Percentiles rank a stretch among this genome's conserved stretches.
These are phyloP conservation scores for Dynastes hyllus DNA, from an alignment of 2,888 invertebrate genomes.

Conservation along the genomic window DNA sequence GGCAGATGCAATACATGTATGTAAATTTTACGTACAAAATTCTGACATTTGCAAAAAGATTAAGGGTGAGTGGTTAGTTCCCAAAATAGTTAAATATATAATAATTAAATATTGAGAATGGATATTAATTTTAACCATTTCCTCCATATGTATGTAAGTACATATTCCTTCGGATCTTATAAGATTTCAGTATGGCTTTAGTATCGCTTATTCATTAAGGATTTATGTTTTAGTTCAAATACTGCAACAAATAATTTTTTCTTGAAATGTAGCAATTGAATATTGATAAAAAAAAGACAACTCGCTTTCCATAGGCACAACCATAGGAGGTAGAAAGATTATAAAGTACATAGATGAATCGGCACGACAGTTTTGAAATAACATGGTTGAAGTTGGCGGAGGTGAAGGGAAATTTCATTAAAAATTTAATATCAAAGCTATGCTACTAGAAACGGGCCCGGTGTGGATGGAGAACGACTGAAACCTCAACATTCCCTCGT, in stretches of 20 bases:
- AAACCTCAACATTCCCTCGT: slow-evolving; percentile 51
- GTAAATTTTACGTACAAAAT: no score
- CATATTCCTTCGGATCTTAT: no score
- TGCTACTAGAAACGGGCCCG: slow-evolving; percentile 49
- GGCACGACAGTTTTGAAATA: slow-evolving; percentile 3
- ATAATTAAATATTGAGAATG: no score
- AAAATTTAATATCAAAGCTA: slow-evolving; percentile 64
- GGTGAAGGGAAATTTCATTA: slow-evolving; percentile 61
- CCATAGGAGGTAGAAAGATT: slow-evolving; percentile 25
- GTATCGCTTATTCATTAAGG: no score
- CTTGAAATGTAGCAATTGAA: not conserved
- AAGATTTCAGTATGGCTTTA: no score
- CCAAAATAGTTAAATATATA: no score
- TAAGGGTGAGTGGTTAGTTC: no score
- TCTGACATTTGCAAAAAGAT: no score
- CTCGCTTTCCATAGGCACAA: not conserved
- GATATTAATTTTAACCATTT: no score
- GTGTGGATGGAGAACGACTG: slow-evolving; percentile 43
- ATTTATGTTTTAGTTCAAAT: not conserved
- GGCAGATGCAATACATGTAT: no score
- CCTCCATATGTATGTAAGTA: no score
- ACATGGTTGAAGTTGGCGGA: slow-evolving; percentile 28
- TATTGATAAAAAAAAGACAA: not conserved
- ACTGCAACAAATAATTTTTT: not conserved
- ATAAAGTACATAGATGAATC: slow-evolving; percentile 11